Base-by-base conservation (phyloP, 2,113 vertebrate species). In the Calcarius ornatus region DNA sequence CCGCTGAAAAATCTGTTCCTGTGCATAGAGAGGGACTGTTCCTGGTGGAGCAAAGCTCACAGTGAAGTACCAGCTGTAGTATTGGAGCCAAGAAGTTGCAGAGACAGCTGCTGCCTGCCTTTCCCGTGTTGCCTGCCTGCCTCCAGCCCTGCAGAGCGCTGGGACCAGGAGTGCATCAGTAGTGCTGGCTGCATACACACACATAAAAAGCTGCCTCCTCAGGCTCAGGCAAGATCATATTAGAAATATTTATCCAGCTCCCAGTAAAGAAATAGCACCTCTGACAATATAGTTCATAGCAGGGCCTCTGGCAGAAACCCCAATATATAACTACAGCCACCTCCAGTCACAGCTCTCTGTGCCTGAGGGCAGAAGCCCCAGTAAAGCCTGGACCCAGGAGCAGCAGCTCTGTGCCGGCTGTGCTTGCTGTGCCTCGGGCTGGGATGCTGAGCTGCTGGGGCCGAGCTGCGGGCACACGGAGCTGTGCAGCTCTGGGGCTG, bases 381-480 rank as follows among this genome's bases (percentile, higher is more conserved):
- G 8, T 5, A 42, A 77, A 69, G 51, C 40, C 43, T 9, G 13
- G 17, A 63, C 1, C 14, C 38, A 5, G 0, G 1, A 50, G 70
- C 51, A 64, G 61, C 53, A 60, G 66, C 57, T 23, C 71, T 22
- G 45, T 47, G 88, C 33, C 45, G 37, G 50, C 51, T 6, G 2
- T 0, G 1, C 24, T 35, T 50, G 65, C 61, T 81, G 48, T 12
- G 27, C 20, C 50, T 35, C 11, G 72, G 50, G 47, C 66, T 48
- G 59, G n/a, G 21, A 16, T 23, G 43, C 40, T 12, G 68, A 14
- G 42, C 6, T 11, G 18, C 13, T 40, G 33, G 59, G n/a, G 43
- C 18, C 21, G 11, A 40, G 48, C 12, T 70, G 48, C 73, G 40
- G 61, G 45, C 45, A 5, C 22, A 43, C 1, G 37, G 70, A 50